Evolutionary conservation across 2,113 vertebrate genomes (phyloP), one percentile per base, ranked within the genome.

Genomic region (Microtus pennsylvanicus): DNA sequence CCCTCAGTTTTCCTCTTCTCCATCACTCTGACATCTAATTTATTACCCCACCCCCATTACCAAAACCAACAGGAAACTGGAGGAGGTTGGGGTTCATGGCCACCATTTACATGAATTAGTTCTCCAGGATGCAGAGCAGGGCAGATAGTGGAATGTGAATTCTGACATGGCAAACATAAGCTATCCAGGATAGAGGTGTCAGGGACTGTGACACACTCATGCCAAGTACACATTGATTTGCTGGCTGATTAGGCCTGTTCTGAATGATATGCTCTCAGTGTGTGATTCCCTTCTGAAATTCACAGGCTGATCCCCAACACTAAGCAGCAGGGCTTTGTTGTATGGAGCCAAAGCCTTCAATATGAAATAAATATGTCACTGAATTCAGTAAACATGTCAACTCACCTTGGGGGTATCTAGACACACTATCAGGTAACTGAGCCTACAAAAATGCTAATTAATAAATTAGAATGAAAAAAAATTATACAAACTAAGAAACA

Each of bases 371-470:
- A 52, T 72, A 35, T 87, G 50, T 86, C 67, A 33, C 33, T 91
- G n/a, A 78, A 47, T 83, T 94, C 50, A 83, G 58, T 74, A 72
- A 91, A 65, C 7, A 24, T 91, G 76, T 93, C 19, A 94, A 47
- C 13, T 87, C 10, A 90, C 22, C 3, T 69, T 52, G 22, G 3
- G 3, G 14, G 19, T 81, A 19, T 35, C 21, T 67, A 85, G 16
- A 83, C 45, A 19, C 14, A 21, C 52, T 88, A 50, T 67, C 11
- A 87, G n/a, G 30, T 21, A 92, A 45, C 55, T 83, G 74, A 52
- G 65, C 22, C 81, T 83, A 42, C 0, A 87, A 74, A 74, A 13
- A 78, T 87, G 19, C 21, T 70, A 91, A 30, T 63, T 47, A 83
- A 52, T 55, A 69, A 61, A 63, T 38, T 58, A 87, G 30, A 94